phyloP scores from a whole-genome alignment of 2,797 vertebrate genomes.

The Acipenser transmontanus region DNA sequence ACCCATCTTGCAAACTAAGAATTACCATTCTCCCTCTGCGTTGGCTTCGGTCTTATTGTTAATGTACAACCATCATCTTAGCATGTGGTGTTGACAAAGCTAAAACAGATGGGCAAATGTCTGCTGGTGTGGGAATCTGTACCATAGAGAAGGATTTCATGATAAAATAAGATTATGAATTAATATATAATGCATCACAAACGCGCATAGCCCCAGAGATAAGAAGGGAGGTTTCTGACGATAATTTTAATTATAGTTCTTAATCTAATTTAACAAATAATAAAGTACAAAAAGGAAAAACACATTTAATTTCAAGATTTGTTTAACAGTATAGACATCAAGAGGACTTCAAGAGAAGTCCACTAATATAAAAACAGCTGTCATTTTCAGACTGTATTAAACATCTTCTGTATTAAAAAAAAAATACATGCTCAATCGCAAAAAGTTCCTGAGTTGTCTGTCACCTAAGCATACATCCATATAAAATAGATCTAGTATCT shows the following conservation, averaged over 20 bases:
- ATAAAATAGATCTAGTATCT: too few species aligned
- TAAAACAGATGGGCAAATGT: constrained; percentile 46
- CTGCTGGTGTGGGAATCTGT: constrained; percentile 44
- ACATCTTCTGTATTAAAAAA: neutral
- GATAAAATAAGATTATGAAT: constrained; percentile 27
- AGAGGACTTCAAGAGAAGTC: neutral
- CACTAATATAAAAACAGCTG: constrained; percentile 7
- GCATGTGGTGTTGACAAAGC: constrained; percentile 12
- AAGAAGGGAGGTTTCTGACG: too few species aligned
- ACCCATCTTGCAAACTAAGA: too few species aligned
- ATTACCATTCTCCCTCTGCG: too few species aligned
- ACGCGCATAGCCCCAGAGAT: neutral
- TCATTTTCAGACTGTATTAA: neutral
- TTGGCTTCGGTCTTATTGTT: too few species aligned
- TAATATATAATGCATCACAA: constrained; percentile 30
- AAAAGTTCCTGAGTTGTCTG: neutral
- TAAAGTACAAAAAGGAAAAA: too few species aligned
- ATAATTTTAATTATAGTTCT: too few species aligned
- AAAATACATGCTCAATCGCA: neutral
- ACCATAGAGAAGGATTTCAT: constrained; percentile 32
- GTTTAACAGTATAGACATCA: too few species aligned
- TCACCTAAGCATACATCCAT: neutral
- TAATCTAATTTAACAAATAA: too few species aligned
- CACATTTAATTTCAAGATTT: too few species aligned
- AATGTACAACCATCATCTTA: constrained; percentile 21